Conservation (phyloP, 2,888 invertebrate species). For the Drosophila atripex region DNA sequence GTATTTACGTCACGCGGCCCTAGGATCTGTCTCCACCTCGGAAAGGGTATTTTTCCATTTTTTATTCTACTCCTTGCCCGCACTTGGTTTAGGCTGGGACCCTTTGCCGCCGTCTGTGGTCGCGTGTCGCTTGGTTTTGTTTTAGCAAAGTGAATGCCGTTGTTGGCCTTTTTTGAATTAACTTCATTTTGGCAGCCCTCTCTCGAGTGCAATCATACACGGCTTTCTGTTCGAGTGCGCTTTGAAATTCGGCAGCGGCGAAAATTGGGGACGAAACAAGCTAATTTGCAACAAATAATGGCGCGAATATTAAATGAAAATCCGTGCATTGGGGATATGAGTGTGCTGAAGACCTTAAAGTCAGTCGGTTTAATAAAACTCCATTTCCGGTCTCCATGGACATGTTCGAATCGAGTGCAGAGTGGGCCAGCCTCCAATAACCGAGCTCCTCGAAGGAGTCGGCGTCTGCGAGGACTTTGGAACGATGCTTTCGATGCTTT, state of each 20-base stretch:
- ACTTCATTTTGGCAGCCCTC: conserved; percentile 31
- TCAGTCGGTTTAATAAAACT: conserved; percentile 43
- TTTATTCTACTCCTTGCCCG: conserved; percentile 55
- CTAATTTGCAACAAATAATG: conserved; percentile 3
- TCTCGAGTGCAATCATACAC: neutral
- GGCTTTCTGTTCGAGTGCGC: conserved; percentile 4
- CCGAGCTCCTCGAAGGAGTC: conserved; percentile 47
- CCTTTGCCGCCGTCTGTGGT: conserved; percentile 48
- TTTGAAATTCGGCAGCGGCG: neutral
- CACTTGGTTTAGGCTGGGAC: conserved; percentile 45
- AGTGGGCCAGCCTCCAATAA: conserved; percentile 1
- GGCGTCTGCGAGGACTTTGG: conserved; percentile 14
- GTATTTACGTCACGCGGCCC: neutral
- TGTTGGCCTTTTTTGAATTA: conserved; percentile 26
- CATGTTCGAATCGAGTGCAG: conserved; percentile 67
- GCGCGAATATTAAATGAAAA: neutral
- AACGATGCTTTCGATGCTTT: conserved; percentile 28
- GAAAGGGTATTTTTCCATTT: conserved; percentile 22
- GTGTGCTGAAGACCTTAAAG: conserved; percentile 1
- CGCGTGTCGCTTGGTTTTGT: conserved; percentile 58
- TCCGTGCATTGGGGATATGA: neutral
- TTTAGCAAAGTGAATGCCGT: conserved; percentile 61
- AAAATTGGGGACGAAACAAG: neutral
- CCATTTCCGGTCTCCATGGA: conserved; percentile 73
- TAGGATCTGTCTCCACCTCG: neutral